These are phyloP conservation scores for Ochlodes sylvanus DNA, from an alignment of 2,888 invertebrate genomes.

Conservation along the genomic window DNA sequence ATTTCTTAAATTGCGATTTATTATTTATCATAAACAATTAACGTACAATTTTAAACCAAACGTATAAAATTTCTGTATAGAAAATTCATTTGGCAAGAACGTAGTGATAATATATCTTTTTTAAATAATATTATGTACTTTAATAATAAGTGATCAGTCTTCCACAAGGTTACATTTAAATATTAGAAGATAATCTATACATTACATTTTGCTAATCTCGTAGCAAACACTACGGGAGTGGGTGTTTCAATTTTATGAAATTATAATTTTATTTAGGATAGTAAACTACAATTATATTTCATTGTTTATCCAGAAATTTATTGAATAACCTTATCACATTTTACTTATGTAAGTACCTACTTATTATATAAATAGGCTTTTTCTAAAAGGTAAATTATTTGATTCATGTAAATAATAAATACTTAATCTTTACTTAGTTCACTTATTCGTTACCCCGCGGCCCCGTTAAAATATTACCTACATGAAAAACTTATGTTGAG, in stretches of 20 bases:
- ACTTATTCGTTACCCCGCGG: constrained; percentile 8
- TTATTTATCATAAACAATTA: constrained; percentile 3
- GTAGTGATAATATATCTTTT: constrained; percentile 17
- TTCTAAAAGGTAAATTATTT: constrained; percentile 38
- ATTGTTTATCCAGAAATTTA: constrained; percentile 24
- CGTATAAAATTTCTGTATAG: constrained; percentile 23
- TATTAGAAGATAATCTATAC: constrained; percentile 53
- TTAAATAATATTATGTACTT: constrained; percentile 26
- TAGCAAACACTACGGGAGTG: constrained; percentile 34
- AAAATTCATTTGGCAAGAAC: constrained; percentile 36
- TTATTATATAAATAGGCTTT: constrained; percentile 46
- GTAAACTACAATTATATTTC: constrained; percentile 35
- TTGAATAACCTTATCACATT: constrained; percentile 47
- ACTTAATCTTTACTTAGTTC: constrained; percentile 7
- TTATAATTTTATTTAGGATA: constrained; percentile 9
- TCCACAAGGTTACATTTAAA: constrained; percentile 62
- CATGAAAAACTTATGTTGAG: not conserved
- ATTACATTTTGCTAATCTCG: constrained; percentile 34
- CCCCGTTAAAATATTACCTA: not conserved
- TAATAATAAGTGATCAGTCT: constrained; percentile 68
- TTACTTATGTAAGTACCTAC: constrained; percentile 46
- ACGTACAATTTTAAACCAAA: constrained; percentile 3
- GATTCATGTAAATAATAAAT: constrained; percentile 21
- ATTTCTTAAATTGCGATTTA: constrained; percentile 8
- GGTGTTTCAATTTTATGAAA: constrained; percentile 15